phyloP scores from a whole-genome alignment of 2,113 vertebrate species.

The Deroptyus accipitrinus region DNA sequence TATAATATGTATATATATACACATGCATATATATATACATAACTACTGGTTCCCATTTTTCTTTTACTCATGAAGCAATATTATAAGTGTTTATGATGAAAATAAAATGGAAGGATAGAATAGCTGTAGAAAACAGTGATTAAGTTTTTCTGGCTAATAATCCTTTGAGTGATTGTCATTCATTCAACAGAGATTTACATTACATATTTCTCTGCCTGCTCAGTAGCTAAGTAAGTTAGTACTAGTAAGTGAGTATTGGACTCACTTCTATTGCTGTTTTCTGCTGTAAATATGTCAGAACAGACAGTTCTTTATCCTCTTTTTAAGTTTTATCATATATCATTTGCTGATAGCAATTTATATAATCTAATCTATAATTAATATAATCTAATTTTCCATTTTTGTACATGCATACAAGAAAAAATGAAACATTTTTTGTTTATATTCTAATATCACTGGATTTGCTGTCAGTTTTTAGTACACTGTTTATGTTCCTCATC shows the following conservation, averaged over 20 bases:
- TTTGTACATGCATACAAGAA: not conserved
- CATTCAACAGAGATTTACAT: not conserved
- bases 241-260: not conserved
- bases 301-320: fast-evolving
- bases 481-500: not conserved
- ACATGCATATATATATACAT: fast-evolving
- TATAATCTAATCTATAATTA: not conserved
- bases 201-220: not conserved
- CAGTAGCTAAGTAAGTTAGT: not conserved
- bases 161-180: not conserved
- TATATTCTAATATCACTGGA: not conserved
- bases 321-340: not conserved
- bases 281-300: not conserved
- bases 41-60: not conserved
- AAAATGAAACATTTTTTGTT: not conserved
- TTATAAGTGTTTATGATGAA: not conserved
- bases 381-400: not conserved
- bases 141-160: not conserved
- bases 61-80: not conserved
- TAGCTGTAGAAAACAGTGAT: not conserved
- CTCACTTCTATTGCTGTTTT: not conserved
- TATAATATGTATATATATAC: too few relatives aligned
- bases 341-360: not conserved
- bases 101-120: not conserved
- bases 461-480: not conserved